Evolutionary conservation across 1,140 invertebrate species (phyloP), one percentile per base, ranked within the genome.

Genomic region (Vollenhovia emeryi): DNA sequence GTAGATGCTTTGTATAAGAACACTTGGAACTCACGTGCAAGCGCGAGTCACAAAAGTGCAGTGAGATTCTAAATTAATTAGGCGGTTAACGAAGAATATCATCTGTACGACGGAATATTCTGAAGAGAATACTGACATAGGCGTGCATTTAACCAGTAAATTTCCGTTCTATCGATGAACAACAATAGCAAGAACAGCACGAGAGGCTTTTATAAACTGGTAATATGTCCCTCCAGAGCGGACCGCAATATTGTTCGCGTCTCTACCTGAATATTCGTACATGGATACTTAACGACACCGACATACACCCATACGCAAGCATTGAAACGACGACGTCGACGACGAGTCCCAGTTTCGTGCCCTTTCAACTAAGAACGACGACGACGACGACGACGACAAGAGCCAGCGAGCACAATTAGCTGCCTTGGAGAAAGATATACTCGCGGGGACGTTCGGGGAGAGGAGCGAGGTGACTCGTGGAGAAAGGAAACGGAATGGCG

Each of bases 331-430:
- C 50, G 45, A 79, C 21, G 18, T 80, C 36, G 62, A 24, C 62
- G 48, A 80, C 68, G 64, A 89, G 87, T 57, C 87, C 88, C 45
- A 89, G 84, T 89, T 89, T 89, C 87, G 68, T 83, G 87, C 24
- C 24, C 57, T 74, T 57, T 68, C 75, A 64, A 88, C 87, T 80
- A 89, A 89, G 78, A 89, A 89, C 84, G 78, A 79, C 73, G 40
- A 74, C 84, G 87, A 84, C 87, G 84, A 89, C 85, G 40, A 74
- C 84, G 87, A 84, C 88, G 84, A 89, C 85, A 86, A 89, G 88
- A 89, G 85, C 59, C 85, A 62, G 79, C 82, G 85, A 89, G 86
- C 79, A 90, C 89, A 90, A 90, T 90, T 90, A 90, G 86, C 88
- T 89, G 80, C 73, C 76, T 66, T 60, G 30, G 50, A 59, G 55